A percentile compares a stretch with the other conserved stretches of the same genome.
Evolutionary conservation across 2,113 vertebrate genomes (phyloP).

Genomic region (Callithrix jacchus): DNA sequence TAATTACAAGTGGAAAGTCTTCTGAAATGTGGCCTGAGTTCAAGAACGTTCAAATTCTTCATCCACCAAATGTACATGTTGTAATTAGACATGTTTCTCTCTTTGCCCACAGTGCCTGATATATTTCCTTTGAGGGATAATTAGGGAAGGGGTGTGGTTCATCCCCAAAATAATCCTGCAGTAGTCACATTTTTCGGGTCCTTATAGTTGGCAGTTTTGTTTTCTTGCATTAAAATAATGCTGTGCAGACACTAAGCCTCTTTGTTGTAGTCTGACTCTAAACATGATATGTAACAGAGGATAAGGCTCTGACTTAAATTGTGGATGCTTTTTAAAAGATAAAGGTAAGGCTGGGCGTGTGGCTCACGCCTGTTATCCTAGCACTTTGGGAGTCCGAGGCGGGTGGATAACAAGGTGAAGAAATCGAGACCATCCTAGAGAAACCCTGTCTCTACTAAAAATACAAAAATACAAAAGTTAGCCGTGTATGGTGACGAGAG

Average conservation of each 20-base stretch:
- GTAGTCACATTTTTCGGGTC: constrained; percentile 57
- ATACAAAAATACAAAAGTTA: too few relatives aligned
- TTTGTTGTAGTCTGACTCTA: constrained; percentile 39
- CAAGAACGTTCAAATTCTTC: constrained; percentile 55
- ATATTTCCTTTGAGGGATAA: constrained; percentile 46
- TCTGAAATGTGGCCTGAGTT: constrained; percentile 59
- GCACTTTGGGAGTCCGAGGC: too few relatives aligned
- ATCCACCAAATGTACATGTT: constrained; percentile 32
- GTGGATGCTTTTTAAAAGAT: constrained; percentile 18
- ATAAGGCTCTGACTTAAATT: neutral
- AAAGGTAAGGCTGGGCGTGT: neutral
- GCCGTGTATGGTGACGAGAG: too few relatives aligned
- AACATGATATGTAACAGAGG: neutral
- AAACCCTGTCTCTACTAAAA: too few relatives aligned
- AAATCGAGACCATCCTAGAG: too few relatives aligned
- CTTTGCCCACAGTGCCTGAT: constrained; percentile 34
- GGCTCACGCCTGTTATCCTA: too few relatives aligned
- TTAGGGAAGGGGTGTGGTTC: constrained; percentile 54
- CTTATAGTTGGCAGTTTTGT: constrained; percentile 39
- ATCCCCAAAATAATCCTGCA: neutral
- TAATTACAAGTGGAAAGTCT: constrained; percentile 26
- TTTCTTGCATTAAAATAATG: constrained; percentile 22
- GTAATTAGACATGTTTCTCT: constrained; percentile 62
- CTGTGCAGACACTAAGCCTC: neutral
- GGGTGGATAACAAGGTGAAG: too few relatives aligned